These are phyloP conservation scores for Rhagoletis zephyria DNA, from an alignment of 1,140 invertebrate species.

Conservation along the genomic window DNA sequence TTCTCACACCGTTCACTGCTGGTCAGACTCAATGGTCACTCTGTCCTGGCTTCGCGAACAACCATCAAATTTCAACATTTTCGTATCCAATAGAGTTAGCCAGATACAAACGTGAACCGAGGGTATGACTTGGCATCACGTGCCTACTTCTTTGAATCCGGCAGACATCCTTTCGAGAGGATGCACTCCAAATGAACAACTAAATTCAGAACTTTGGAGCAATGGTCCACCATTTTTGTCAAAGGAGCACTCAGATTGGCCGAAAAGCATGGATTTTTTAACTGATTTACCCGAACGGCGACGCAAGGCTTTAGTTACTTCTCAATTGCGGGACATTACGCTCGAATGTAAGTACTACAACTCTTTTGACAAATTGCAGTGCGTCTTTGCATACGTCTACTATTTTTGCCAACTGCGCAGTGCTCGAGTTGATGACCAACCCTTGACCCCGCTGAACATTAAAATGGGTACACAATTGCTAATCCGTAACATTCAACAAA, in stretches of 20 bases:
- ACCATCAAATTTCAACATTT: slow-evolving; percentile 60
- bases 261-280: slow-evolving; percentile 15
- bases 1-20: slow-evolving; percentile 53
- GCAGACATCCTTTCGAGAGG: slow-evolving; percentile 69
- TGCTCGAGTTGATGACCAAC: not conserved
- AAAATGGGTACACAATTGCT: slow-evolving; percentile 44
- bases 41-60: slow-evolving; percentile 63
- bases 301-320: slow-evolving; percentile 60
- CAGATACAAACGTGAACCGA: slow-evolving; percentile 64
- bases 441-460: slow-evolving; percentile 25
- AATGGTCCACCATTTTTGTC: slow-evolving; percentile 63
- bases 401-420: slow-evolving; percentile 5
- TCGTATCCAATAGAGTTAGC: slow-evolving; percentile 64
- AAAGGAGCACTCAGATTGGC: slow-evolving; percentile 23
- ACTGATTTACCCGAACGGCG: slow-evolving; percentile 62
- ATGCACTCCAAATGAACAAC: slow-evolving; percentile 58
- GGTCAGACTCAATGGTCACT: slow-evolving; percentile 67
- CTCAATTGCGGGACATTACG: not conserved
- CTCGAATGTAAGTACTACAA: slow-evolving; percentile 50
- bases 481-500: slow-evolving; percentile 44
- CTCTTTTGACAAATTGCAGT: slow-evolving; percentile 46
- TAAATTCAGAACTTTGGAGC: slow-evolving; percentile 65
- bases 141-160: slow-evolving; percentile 65
- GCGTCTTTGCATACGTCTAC: slow-evolving; percentile 43
- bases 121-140: slow-evolving; percentile 62